A percentile compares a stretch with the other conserved stretches of the same genome.
Conservation (phyloP, 2,888 invertebrate species). For the Tupiocoris notatus region DNA sequence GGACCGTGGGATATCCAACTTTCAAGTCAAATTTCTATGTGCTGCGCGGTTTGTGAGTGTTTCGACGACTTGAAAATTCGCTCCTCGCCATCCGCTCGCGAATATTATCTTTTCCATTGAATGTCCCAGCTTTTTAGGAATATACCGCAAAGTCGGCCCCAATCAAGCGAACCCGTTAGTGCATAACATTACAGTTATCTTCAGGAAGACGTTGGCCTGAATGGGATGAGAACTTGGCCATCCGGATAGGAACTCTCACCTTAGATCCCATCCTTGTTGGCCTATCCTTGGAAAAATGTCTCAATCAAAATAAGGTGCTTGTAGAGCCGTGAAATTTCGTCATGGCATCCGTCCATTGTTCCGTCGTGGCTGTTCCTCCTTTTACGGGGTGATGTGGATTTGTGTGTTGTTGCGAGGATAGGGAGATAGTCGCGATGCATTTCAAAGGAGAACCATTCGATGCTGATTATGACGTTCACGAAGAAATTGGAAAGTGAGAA, state of each 20-base stretch:
- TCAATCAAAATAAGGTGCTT: neutral
- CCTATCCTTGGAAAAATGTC: neutral
- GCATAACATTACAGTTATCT: constrained; percentile 33
- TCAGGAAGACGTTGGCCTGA: neutral
- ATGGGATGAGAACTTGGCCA: neutral
- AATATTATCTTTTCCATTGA: no score
- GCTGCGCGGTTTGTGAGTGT: no score
- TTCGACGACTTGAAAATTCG: no score
- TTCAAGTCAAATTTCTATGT: no score
- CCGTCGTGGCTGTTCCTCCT: neutral
- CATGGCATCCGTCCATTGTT: neutral
- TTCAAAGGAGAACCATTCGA: constrained; percentile 58
- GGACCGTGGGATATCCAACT: no score
- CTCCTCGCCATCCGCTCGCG: no score
- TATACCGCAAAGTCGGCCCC: neutral
- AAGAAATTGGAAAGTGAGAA: constrained; percentile 62
- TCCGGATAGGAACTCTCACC: neutral
- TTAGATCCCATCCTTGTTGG: neutral
- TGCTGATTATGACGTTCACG: constrained; percentile 58
- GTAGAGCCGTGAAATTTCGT: neutral
- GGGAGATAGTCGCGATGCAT: constrained; percentile 52
- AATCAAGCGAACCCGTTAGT: constrained; percentile 19
- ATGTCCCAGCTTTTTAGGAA: no score
- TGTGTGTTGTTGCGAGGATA: neutral
- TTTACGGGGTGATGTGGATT: neutral